Percentiles rank a stretch among this genome's conserved stretches.
Evolutionary conservation across 2,888 invertebrate species (phyloP).

Genomic region (Taphrorychus bicolor): DNA sequence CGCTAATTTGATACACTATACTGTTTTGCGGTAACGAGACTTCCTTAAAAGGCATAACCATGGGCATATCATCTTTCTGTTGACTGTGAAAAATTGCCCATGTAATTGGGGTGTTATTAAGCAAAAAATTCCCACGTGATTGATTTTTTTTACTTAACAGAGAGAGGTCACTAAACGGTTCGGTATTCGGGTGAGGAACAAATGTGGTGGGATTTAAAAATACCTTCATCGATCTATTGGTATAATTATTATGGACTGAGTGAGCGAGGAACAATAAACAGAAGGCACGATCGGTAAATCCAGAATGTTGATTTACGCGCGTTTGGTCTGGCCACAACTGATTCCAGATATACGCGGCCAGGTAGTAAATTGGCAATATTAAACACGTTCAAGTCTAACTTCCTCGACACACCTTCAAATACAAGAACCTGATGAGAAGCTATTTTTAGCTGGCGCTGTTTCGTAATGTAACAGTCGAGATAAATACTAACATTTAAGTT

Average conservation of each 20-base stretch:
- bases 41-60: not conserved
- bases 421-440: not conserved
- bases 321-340: not conserved
- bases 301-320: conserved; percentile 17
- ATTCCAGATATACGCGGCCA: not conserved
- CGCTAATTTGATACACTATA: conserved; percentile 9
- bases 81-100: not conserved
- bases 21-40: conserved; percentile 7
- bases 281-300: not conserved
- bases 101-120: not conserved
- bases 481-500: not conserved
- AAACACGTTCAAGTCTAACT: no score
- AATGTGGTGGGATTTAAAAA: not conserved
- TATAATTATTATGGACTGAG: not conserved
- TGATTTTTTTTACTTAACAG: not conserved
- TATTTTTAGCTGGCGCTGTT: not conserved
- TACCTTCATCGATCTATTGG: not conserved
- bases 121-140: not conserved
- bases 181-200: not conserved
- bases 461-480: not conserved
- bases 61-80: conserved; percentile 1
- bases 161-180: conserved; percentile 7
- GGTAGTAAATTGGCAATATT: not conserved
- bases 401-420: not conserved
- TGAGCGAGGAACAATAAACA: not conserved